Evolutionary conservation across 2,888 invertebrate species (phyloP).

Genomic region (Phortica okadai): DNA sequence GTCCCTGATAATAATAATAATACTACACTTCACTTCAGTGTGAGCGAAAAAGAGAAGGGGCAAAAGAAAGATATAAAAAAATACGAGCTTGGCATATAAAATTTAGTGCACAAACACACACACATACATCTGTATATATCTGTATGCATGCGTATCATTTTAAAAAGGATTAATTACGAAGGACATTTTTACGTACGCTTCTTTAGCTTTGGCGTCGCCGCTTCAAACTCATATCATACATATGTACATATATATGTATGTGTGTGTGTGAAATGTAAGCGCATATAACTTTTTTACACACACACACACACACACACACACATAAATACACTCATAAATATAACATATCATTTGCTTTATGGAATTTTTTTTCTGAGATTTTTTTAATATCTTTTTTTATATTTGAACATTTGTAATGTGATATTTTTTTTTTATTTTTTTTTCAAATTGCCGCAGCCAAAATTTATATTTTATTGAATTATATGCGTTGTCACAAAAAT

Average conservation of each 20-base stretch:
- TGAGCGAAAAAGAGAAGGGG: background rate
- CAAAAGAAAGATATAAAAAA: slow-evolving; percentile 1
- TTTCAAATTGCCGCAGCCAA: background rate
- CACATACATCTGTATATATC: background rate
- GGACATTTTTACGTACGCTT: slow-evolving; percentile 27
- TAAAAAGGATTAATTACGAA: slow-evolving; percentile 34
- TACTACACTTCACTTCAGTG: slow-evolving; percentile 4
- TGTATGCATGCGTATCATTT: slow-evolving; percentile 12
- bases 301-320: background rate
- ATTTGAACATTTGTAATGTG: background rate
- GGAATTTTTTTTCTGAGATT: background rate
- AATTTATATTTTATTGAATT: background rate
- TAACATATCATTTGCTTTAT: background rate
- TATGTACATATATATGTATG: background rate
- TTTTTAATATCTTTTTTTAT: background rate
- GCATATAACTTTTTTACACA: background rate
- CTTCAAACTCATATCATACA: background rate
- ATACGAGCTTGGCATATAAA: slow-evolving; percentile 21
- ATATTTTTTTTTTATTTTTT: background rate
- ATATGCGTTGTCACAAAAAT: background rate
- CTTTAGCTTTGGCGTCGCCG: background rate
- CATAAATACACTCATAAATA: background rate
- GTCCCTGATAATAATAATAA: slow-evolving; percentile 28
- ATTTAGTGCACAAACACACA: slow-evolving; percentile 19
- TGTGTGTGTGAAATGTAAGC: background rate